Percentiles rank a stretch among this genome's conserved stretches.
Evolutionary conservation across 2,797 vertebrate species (phyloP).

Genomic region (Spinibarbus caldwelli): DNA sequence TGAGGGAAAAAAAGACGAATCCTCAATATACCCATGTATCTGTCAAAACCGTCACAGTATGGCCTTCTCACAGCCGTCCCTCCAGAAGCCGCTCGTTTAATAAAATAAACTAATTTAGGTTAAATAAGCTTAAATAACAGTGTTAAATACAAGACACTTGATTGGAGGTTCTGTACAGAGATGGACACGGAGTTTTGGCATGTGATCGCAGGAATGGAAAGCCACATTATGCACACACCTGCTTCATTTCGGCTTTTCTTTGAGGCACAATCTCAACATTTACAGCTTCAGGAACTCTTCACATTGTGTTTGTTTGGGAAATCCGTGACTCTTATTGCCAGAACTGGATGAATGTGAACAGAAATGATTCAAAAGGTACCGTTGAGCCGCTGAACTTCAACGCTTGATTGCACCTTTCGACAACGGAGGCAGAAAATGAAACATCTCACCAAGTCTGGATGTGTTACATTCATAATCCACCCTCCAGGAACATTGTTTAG

Average conservation of each 20-base stretch:
- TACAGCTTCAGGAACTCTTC: conserved; percentile 81
- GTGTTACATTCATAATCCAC: conserved; percentile 85
- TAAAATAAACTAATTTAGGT: conserved; percentile 88
- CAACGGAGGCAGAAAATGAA: conserved; percentile 60
- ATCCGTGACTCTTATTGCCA: conserved; percentile 93
- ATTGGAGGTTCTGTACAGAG: conserved; percentile 92
- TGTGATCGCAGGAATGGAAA: conserved; percentile 75
- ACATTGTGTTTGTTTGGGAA: conserved; percentile 69
- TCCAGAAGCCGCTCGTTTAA: conserved; percentile 81
- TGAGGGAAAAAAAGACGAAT: conserved; percentile 68
- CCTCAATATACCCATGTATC: conserved; percentile 78
- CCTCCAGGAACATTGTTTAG: conserved; percentile 21
- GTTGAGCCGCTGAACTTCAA: not conserved
- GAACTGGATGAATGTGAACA: conserved; percentile 88
- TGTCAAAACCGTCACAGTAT: conserved; percentile 82
- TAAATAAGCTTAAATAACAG: conserved; percentile 99
- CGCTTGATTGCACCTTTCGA: conserved; percentile 78
- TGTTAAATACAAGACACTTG: conserved; percentile 97
- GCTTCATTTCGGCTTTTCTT: conserved; percentile 73
- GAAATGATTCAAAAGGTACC: conserved; percentile 81
- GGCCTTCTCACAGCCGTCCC: conserved; percentile 76
- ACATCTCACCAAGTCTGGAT: conserved; percentile 71
- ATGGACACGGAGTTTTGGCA: conserved; percentile 87
- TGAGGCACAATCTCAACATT: conserved; percentile 88
- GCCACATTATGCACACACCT: conserved; percentile 80